Conservation (phyloP, 2,888 invertebrate species). For the Fissipunctia ypsillon region DNA sequence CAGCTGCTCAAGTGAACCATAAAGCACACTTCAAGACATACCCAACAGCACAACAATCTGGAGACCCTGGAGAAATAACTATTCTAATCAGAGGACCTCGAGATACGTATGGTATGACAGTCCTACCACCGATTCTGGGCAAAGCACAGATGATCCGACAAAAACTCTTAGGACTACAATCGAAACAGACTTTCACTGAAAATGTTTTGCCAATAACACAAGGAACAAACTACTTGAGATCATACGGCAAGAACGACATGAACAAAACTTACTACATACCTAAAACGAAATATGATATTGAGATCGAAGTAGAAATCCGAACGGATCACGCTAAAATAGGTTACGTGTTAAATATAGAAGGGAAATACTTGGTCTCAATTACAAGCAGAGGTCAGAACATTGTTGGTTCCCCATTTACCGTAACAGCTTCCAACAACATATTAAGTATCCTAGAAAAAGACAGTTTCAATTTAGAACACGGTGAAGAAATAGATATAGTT, state of each 20-base stretch:
- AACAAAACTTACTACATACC: constrained; percentile 87
- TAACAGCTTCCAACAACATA: constrained; percentile 85
- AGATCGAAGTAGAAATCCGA: constrained; percentile 86
- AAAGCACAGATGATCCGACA: constrained; percentile 87
- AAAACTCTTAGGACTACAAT: constrained; percentile 83
- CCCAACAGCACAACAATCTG: constrained; percentile 87
- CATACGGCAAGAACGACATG: constrained; percentile 86
- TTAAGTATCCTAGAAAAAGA: constrained; percentile 81
- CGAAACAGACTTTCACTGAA: constrained; percentile 81
- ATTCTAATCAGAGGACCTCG: constrained; percentile 87
- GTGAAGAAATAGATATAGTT: constrained; percentile 87
- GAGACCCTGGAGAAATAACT: constrained; percentile 87
- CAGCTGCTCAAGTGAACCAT: constrained; percentile 90
- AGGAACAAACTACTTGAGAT: constrained; percentile 84
- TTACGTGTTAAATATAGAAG: constrained; percentile 88
- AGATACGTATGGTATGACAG: constrained; percentile 85
- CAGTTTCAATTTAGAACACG: constrained; percentile 84
- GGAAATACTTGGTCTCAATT: constrained; percentile 90
- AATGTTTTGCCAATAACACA: constrained; percentile 85
- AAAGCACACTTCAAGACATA: constrained; percentile 91
- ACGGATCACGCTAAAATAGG: constrained; percentile 88
- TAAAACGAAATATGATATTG: constrained; percentile 88
- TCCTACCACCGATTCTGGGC: constrained; percentile 85
- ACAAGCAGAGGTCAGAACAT: constrained; percentile 90
- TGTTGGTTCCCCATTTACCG: constrained; percentile 91